Conservation (phyloP, 2,113 vertebrate genomes). For the Hippocampus guttulatus region DNA sequence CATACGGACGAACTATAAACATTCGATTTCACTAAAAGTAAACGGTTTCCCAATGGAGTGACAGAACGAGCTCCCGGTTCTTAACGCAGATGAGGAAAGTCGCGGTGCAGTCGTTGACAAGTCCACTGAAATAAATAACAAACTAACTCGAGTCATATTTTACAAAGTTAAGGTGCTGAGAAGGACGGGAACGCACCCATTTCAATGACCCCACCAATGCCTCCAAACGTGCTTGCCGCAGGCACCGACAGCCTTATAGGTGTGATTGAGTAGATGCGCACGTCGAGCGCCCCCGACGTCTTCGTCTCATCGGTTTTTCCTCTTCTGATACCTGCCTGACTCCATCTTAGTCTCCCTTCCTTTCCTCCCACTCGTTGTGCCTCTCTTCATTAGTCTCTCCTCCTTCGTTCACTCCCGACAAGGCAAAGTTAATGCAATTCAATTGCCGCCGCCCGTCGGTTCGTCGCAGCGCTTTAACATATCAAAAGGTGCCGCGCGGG, state of each 20-base stretch:
- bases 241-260: constrained; percentile 36
- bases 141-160: constrained; percentile 29
- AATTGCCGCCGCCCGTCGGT: constrained; percentile 50
- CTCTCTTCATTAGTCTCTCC: constrained; percentile 16
- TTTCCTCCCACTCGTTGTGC: constrained; percentile 1
- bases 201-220: constrained; percentile 29
- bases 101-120: not conserved
- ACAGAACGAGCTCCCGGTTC: not conserved
- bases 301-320: constrained; percentile 19
- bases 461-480: constrained; percentile 58
- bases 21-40: no score
- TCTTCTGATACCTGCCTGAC: constrained; percentile 13
- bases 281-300: constrained; percentile 10
- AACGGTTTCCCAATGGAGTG: not conserved
- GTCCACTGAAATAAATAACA: constrained; percentile 19
- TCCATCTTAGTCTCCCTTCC: not conserved
- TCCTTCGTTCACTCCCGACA: constrained; percentile 25
- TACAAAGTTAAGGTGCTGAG: constrained; percentile 12
- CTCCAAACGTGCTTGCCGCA: constrained; percentile 17
- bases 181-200: constrained; percentile 27
- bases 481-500: constrained; percentile 53
- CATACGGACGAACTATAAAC: no score
- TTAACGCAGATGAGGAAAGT: not conserved
- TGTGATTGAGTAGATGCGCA: constrained; percentile 18
- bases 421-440: constrained; percentile 38